phyloP scores from a whole-genome alignment of 2,797 vertebrate species.

The Rhynchonycteris naso region DNA sequence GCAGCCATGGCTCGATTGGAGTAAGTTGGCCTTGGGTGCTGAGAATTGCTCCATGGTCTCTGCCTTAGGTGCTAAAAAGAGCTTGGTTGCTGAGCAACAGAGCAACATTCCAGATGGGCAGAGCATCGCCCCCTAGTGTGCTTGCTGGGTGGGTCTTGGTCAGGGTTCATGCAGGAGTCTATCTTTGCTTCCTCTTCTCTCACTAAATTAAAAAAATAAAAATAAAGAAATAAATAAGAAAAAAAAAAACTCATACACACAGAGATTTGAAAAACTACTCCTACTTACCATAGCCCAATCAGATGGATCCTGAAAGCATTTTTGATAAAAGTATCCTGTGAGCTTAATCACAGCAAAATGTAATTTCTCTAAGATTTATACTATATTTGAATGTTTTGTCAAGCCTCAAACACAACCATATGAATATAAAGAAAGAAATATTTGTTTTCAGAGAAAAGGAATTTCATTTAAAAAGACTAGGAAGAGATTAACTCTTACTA shows the following conservation, averaged over 20 bases:
- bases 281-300: background rate
- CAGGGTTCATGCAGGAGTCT: too few species aligned
- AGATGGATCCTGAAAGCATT: background rate
- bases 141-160: too few species aligned
- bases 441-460: background rate
- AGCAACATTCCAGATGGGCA: too few species aligned
- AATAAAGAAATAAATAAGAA: background rate
- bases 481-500: background rate
- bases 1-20: too few species aligned
- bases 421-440: background rate
- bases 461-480: background rate
- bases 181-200: too few species aligned
- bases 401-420: background rate
- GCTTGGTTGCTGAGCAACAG: too few species aligned
- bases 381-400: background rate
- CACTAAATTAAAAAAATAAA: background rate
- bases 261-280: background rate
- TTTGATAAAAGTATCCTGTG: background rate
- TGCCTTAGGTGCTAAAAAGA: too few species aligned
- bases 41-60: too few species aligned
- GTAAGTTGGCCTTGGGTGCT: too few species aligned
- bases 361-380: constrained; percentile 17
- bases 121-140: too few species aligned
- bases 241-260: background rate
- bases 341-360: background rate